phyloP scores from a whole-genome alignment of 2,888 invertebrate species.

The Crematogaster levior region DNA sequence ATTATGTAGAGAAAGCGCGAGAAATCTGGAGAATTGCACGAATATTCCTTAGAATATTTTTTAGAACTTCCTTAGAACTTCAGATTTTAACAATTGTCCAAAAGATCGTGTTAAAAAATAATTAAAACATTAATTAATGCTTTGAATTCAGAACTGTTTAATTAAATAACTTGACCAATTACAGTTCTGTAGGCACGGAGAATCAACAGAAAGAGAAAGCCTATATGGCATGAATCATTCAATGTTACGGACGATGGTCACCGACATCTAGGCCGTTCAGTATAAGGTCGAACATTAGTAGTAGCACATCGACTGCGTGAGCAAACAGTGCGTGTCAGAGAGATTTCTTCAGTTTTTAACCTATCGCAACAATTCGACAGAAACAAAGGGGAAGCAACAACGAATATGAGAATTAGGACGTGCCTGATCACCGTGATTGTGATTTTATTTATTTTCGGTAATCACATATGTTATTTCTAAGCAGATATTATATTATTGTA shows the following conservation, averaged over 20 bases:
- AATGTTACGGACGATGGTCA: conserved; percentile 52
- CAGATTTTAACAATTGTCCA: background rate
- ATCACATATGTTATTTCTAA: conserved; percentile 50
- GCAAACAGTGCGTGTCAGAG: conserved; percentile 44
- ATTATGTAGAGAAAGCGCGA: conserved; percentile 21
- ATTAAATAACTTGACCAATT: background rate
- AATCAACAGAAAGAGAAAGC: conserved; percentile 76
- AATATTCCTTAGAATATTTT: background rate
- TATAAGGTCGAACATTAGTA: conserved; percentile 61
- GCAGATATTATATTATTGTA: background rate
- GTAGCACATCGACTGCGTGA: conserved; percentile 50
- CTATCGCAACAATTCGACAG: background rate
- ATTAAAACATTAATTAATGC: background rate
- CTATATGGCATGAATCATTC: conserved; percentile 43
- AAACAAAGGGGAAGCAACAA: conserved; percentile 60
- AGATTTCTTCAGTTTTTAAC: background rate
- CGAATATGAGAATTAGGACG: conserved; percentile 66
- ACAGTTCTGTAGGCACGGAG: conserved; percentile 13
- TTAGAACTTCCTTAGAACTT: background rate
- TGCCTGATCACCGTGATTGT: conserved; percentile 72
- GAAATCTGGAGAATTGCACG: conserved; percentile 10
- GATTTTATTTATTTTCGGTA: conserved; percentile 74
- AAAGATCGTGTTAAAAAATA: background rate
- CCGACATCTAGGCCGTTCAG: conserved; percentile 30
- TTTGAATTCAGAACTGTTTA: background rate